A percentile compares a stretch with the other conserved stretches of the same genome.
Conservation (phyloP, 2,888 invertebrate genomes). For the Polylopha cassiicola region DNA sequence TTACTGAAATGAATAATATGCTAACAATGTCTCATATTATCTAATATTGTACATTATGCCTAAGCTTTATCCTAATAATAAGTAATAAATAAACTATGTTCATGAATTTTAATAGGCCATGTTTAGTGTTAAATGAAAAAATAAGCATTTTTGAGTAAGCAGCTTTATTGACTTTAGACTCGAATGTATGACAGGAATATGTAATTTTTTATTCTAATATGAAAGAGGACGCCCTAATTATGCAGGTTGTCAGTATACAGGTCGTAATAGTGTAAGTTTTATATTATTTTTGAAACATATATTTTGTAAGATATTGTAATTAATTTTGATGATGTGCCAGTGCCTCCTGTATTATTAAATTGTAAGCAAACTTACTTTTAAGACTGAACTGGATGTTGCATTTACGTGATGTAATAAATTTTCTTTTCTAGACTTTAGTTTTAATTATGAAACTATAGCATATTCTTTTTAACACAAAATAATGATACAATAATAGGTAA, state of each 20-base stretch:
- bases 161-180: too few relatives aligned
- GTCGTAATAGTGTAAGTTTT: conserved; percentile 19
- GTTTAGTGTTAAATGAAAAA: too few relatives aligned
- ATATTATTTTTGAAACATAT: conserved; percentile 15
- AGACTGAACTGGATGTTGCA: conserved; percentile 71
- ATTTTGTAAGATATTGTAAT: conserved; percentile 14
- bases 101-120: too few relatives aligned
- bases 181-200: too few relatives aligned
- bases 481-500: too few relatives aligned
- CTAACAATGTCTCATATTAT: too few relatives aligned
- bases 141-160: too few relatives aligned
- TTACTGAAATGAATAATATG: too few relatives aligned
- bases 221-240: conserved; percentile 7
- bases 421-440: conserved; percentile 35
- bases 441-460: conserved; percentile 3
- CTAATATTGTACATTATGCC: too few relatives aligned
- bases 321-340: conserved; percentile 55
- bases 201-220: neutral
- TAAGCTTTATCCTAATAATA: too few relatives aligned
- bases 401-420: conserved; percentile 64
- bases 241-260: conserved; percentile 14
- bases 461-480: neutral
- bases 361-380: conserved; percentile 61
- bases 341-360: conserved; percentile 64
- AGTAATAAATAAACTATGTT: too few relatives aligned